Evolutionary conservation across 2,888 invertebrate species (phyloP).

Genomic region (Calephelis perditalis): DNA sequence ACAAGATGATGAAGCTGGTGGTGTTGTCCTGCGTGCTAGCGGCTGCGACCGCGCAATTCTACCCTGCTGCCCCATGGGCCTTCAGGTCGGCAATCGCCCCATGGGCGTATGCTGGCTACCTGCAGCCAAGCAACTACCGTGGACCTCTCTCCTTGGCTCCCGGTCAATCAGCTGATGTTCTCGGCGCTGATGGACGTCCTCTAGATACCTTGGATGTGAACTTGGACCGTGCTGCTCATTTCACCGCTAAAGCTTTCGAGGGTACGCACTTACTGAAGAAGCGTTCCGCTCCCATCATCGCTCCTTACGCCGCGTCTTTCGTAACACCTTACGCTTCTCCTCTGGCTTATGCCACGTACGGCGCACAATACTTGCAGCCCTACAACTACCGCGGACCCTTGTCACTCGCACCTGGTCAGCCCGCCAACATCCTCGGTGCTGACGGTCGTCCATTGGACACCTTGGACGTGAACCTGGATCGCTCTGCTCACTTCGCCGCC

Average conservation of each 20-base stretch:
- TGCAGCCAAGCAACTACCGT: constrained; percentile 51
- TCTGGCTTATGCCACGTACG: constrained; percentile 41
- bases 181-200: constrained; percentile 63
- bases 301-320: constrained; percentile 27
- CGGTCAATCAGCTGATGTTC: constrained; percentile 63
- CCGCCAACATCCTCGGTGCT: constrained; percentile 60
- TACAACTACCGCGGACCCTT: constrained; percentile 59
- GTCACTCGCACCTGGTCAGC: constrained; percentile 66
- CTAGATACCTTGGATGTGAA: constrained; percentile 67
- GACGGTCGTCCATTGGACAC: constrained; percentile 68
- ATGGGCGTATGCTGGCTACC: constrained; percentile 41
- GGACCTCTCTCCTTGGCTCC: constrained; percentile 64
- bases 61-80: background rate
- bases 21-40: constrained; percentile 81
- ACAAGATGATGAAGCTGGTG: constrained; percentile 75
- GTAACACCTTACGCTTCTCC: constrained; percentile 27
- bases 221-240: constrained; percentile 63
- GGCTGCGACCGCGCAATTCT: constrained; percentile 61
- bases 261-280: constrained; percentile 53
- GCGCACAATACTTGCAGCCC: constrained; percentile 39
- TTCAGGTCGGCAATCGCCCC: constrained; percentile 32
- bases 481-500: constrained; percentile 59
- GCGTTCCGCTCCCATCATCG: constrained; percentile 34
- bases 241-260: constrained; percentile 53
- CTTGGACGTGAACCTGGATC: constrained; percentile 65